phyloP scores from a whole-genome alignment of 92 coral and sea anemone species.

The Parazoanthus swiftii region DNA sequence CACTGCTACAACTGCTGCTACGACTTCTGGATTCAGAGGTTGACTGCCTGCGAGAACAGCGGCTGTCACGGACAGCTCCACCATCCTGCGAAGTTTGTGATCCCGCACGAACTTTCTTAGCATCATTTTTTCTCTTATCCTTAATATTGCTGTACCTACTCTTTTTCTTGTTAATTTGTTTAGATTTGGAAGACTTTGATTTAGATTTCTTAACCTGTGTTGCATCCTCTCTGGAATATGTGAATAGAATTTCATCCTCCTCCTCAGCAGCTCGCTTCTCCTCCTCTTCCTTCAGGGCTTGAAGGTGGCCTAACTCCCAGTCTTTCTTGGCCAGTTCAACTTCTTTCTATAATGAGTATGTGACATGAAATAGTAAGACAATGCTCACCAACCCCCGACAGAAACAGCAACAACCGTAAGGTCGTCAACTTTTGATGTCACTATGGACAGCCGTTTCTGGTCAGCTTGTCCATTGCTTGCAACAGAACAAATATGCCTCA shows the following conservation, averaged over 20 bases:
- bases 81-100: slow-evolving; percentile 49
- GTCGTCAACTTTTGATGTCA: not conserved
- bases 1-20: slow-evolving; percentile 78
- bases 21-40: slow-evolving; percentile 69
- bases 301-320: slow-evolving; percentile 97
- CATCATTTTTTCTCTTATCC: slow-evolving; percentile 31
- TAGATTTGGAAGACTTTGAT: slow-evolving; percentile 68
- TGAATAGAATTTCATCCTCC: slow-evolving; percentile 90
- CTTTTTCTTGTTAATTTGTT: slow-evolving; percentile 57
- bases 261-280: slow-evolving; percentile 95
- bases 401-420: not conserved
- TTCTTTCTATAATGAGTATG: slow-evolving; percentile 60
- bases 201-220: slow-evolving; percentile 98
- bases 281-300: slow-evolving; percentile 85
- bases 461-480: not conserved
- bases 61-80: slow-evolving; percentile 64
- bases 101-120: slow-evolving; percentile 60
- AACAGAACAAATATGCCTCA: not conserved
- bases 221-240: slow-evolving; percentile 90
- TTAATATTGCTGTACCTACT: slow-evolving; percentile 60
- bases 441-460: not conserved
- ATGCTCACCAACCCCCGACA: not conserved
- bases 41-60: slow-evolving; percentile 51
- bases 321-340: slow-evolving; percentile 94
- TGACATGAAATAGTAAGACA: slow-evolving; percentile 6